These are phyloP conservation scores for Omphaloscelis lunosa DNA, from an alignment of 2,888 invertebrate genomes.

Conservation along the genomic window DNA sequence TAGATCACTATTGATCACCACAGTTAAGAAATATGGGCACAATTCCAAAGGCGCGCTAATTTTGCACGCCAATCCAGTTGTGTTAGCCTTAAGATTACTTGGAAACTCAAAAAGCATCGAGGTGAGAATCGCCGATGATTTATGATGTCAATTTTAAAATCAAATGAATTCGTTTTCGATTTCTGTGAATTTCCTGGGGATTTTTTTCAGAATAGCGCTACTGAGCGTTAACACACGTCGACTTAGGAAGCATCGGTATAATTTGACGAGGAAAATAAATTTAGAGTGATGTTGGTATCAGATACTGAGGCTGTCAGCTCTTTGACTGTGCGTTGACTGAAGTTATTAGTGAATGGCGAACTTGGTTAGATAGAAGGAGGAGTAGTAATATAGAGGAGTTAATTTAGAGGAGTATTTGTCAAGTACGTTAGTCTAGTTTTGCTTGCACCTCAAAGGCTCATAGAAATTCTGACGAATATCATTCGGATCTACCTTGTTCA, in stretches of 20 bases:
- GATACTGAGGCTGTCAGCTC: background rate
- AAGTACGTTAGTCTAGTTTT: background rate
- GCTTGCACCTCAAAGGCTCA: constrained; percentile 2
- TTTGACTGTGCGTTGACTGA: constrained; percentile 2
- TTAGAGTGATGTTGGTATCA: background rate
- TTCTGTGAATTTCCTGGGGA: background rate
- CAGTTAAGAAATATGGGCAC: constrained; percentile 12
- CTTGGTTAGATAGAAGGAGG: background rate
- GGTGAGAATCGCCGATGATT: background rate
- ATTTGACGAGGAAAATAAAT: background rate
- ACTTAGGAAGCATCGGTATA: background rate
- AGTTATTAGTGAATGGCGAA: background rate
- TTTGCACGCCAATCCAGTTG: background rate
- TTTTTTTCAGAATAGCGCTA: background rate
- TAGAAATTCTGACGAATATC: background rate
- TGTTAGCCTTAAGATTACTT: background rate
- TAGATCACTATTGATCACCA: constrained; percentile 49
- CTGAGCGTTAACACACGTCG: background rate
- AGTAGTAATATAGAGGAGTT: background rate
- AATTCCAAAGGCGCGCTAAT: constrained; percentile 23
- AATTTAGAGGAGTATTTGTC: background rate
- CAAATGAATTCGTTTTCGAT: background rate
- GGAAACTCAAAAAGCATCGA: background rate
- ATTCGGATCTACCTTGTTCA: background rate
- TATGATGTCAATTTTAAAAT: constrained; percentile 8